Evolutionary conservation across 2,113 vertebrate genomes (phyloP), one percentile per base, ranked within the genome.

Genomic region (Rhinolophus ferrumequinum): DNA sequence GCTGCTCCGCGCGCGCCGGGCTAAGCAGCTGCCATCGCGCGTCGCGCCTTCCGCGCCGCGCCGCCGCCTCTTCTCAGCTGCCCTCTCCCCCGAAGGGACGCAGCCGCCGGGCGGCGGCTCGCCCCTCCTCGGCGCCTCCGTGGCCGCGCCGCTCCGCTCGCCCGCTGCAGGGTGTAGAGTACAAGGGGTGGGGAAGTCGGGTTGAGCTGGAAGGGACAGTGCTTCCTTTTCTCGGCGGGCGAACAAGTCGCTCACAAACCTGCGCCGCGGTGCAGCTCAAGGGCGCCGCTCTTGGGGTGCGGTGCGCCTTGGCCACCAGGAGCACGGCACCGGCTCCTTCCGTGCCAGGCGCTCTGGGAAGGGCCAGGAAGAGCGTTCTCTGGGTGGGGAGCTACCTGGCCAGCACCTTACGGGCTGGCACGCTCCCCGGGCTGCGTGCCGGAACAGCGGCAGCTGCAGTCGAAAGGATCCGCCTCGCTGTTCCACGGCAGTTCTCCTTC

Each of bases 21-120:
- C 98, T 98, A 98, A 47, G 98, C 98, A 86, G 96, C 97, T 98
- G 97, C 98, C 98, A 98, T 98, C 83, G 92, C 66, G 97, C 72
- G 92, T 97, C 54, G 95, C 79, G 90, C 88, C 96, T 30, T 95
- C 97, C 30, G 88, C 93, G 73, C 90, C 95, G 70, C 97, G 97
- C 93, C 97, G 91, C 87, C 97, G 93, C 93, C 93, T 90, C 84
- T 93, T 94, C 60, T 97, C 96, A 0, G 95, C 41, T 76, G 95
- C 95, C 66, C 87, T 77, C 30, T 95, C 96, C 81, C 67, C 97
- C 86, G 94, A 76, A 66, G 97, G 89, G 88, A 60, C 93, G 79
- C 98, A 95, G 93, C 97, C 93, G 66, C 50, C 62, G 73, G 90
- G 92, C 77, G 91, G 96, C 90, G 85, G 95, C 58, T 84, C 95